Base-by-base conservation (phyloP, 1,140 invertebrate species). In the Scaptodrosophila lebanonensis region DNA sequence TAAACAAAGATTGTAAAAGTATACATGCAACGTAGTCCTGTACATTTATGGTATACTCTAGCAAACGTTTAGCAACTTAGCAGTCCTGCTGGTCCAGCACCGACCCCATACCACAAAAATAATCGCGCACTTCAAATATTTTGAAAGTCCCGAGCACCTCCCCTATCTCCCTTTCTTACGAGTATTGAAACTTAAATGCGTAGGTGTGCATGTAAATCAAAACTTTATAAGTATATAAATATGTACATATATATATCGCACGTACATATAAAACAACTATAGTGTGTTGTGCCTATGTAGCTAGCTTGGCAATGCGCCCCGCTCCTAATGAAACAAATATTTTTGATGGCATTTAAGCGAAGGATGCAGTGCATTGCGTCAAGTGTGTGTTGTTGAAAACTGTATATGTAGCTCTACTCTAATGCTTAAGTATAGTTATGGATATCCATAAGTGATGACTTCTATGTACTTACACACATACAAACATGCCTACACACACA, bases 221-320 rank as follows among this genome's bases (percentile, higher is more conserved):
- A 35, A 15, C 13, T 38, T 43, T 39, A 45, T 45, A 63, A 50
- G 58, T 57, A 39, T 57, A 45, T 18, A 62, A 50, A 49, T 44
- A 44, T 62, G 52, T 51, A 50, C 13, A 3, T 13, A 44, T 35
- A 53, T 50, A 58, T 63, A 63, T 51, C 52, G 33, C 27, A 17
- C 30, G n/a, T n/a, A n/a, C n/a, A n/a, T n/a, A n/a, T n/a, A n/a
- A n/a, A n/a, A 63, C 58, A 54, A 42, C 60, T 45, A 45, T 51
- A 50, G 50, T 63, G 54, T 63, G 60, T 63, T 63, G 60, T 63
- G 60, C 54, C 60, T 63, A 63, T 40, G 27, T 58, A 63, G 54
- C 54, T 63, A 39, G 57, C 53, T 51, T 57, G 8, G 8, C 8
- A 25, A 25, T 3, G 22, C 22, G 22, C 22, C 3, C 8, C 8